Evolutionary conservation across 2,888 invertebrate species (phyloP).

Genomic region (Phyllotreta cruciferae): DNA sequence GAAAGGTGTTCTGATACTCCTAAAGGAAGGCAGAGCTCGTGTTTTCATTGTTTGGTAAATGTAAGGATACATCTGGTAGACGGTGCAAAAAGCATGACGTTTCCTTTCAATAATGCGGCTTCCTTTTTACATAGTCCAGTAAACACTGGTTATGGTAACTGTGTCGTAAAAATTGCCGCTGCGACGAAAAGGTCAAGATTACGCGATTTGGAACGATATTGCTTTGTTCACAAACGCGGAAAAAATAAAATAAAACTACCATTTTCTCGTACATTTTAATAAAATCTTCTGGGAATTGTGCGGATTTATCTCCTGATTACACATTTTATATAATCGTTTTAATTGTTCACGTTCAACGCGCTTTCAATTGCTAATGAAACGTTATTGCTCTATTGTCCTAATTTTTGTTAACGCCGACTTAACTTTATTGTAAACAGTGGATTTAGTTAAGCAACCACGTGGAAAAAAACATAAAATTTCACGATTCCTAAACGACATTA

Average conservation of each 20-base stretch:
- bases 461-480: no score
- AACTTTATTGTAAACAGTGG: no score
- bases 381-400: no score
- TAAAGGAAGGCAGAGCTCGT: not conserved
- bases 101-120: conserved; percentile 33
- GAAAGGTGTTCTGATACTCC: not conserved
- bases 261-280: no score
- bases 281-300: no score
- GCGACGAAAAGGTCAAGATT: conserved; percentile 1
- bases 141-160: conserved; percentile 39
- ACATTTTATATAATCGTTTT: no score
- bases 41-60: conserved; percentile 10
- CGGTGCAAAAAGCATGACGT: conserved; percentile 27
- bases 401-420: no score
- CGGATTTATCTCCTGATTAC: no score
- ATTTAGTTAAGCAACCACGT: no score
- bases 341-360: no score
- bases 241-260: not conserved
- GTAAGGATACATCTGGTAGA: conserved; percentile 18
- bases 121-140: conserved; percentile 33
- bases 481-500: not conserved
- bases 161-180: conserved; percentile 29
- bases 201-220: conserved; percentile 8
- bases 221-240: not conserved
- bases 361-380: no score